Conservation (phyloP, 2,888 invertebrate species). For the Coelinius sp. region DNA sequence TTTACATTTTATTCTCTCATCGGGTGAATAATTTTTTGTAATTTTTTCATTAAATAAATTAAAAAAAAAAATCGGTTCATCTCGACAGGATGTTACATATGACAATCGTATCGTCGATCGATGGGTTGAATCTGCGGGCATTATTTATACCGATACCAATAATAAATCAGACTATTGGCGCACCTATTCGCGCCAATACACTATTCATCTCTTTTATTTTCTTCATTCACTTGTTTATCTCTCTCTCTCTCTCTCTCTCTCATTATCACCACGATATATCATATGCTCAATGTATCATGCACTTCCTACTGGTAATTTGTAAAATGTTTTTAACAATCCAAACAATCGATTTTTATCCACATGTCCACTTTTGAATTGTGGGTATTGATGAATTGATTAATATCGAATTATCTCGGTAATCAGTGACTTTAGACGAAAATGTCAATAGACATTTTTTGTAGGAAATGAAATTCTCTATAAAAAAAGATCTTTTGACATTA, state of each 20-base stretch:
- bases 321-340: neutral
- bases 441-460: no score
- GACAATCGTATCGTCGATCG: slow-evolving; percentile 48
- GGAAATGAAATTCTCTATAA: no score
- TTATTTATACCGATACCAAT: slow-evolving; percentile 50
- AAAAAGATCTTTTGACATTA: no score
- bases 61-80: slow-evolving; percentile 2
- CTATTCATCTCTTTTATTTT: neutral
- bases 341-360: slow-evolving; percentile 21
- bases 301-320: slow-evolving; percentile 37
- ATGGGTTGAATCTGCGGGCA: slow-evolving; percentile 40
- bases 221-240: no score
- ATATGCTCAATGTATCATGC: slow-evolving; percentile 10
- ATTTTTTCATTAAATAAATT: no score
- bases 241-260: neutral
- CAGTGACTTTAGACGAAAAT: neutral
- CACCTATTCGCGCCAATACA: slow-evolving; percentile 41
- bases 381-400: neutral
- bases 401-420: neutral
- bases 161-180: slow-evolving; percentile 50
- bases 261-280: neutral
- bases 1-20: neutral
- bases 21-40: no score
- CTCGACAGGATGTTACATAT: slow-evolving; percentile 13
- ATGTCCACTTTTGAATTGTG: neutral